A percentile compares a stretch with the other conserved stretches of the same genome.
These are phyloP conservation scores for Hemibagrus wyckioides DNA, from an alignment of 2,113 vertebrate genomes.

Conservation along the genomic window DNA sequence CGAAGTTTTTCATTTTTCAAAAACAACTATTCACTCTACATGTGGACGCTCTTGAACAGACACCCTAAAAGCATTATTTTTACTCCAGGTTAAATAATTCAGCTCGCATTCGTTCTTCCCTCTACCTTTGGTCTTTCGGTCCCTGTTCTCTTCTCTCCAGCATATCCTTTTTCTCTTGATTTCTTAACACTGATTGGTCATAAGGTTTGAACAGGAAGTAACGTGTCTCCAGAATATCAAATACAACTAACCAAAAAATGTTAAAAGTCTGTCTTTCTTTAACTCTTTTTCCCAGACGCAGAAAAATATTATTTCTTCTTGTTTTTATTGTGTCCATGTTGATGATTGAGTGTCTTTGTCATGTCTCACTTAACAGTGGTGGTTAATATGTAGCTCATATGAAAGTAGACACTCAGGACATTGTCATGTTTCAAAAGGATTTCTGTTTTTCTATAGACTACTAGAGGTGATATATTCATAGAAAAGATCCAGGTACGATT, in stretches of 20 bases:
- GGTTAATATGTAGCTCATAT: too few relatives aligned
- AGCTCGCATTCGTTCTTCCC: neutral
- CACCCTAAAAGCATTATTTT: constrained; percentile 23
- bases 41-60: neutral
- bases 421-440: too few relatives aligned
- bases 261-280: neutral
- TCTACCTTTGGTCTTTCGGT: neutral
- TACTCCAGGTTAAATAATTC: constrained; percentile 14
- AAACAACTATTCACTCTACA: neutral
- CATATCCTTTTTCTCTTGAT: neutral
- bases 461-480: too few relatives aligned
- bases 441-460: too few relatives aligned
- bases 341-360: too few relatives aligned
- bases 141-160: neutral
- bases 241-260: too few relatives aligned
- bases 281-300: neutral
- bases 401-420: too few relatives aligned
- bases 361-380: too few relatives aligned
- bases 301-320: too few relatives aligned
- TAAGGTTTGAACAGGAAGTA: neutral
- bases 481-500: too few relatives aligned
- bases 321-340: too few relatives aligned
- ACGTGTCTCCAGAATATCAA: too few relatives aligned
- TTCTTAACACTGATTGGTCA: neutral
- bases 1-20: neutral